These are phyloP conservation scores for Enteromius viviparus DNA, from an alignment of 2,797 vertebrate genomes.

Conservation along the genomic window DNA sequence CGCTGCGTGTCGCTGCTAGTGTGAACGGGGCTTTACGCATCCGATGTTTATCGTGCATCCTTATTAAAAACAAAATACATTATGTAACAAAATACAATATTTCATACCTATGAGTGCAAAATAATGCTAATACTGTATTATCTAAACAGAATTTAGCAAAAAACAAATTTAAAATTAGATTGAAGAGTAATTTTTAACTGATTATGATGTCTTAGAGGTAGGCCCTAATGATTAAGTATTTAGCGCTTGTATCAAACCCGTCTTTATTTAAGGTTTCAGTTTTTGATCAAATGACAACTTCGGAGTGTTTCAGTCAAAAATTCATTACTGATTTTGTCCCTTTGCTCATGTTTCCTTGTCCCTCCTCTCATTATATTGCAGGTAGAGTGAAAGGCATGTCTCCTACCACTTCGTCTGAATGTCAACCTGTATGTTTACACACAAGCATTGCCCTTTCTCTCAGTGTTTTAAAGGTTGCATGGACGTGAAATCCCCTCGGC, in stretches of 20 bases:
- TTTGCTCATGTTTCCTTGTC: neutral
- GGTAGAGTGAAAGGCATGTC: neutral
- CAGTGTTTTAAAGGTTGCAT: neutral
- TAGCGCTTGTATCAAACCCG: neutral
- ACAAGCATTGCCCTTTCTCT: neutral
- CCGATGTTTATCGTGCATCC: too few relatives aligned
- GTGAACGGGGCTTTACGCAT: too few relatives aligned
- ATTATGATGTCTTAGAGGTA: too few relatives aligned
- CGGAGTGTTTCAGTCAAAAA: neutral
- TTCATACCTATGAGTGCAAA: too few relatives aligned
- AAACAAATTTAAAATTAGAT: too few relatives aligned
- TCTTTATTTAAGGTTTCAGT: neutral
- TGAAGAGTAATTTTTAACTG: too few relatives aligned
- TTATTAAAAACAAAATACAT: too few relatives aligned
- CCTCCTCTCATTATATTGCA: neutral
- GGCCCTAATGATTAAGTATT: too few relatives aligned
- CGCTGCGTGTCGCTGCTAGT: too few relatives aligned
- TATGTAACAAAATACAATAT: too few relatives aligned
- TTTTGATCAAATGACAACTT: neutral
- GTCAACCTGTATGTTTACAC: constrained; percentile 9
- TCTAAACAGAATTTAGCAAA: too few relatives aligned
- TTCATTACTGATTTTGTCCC: neutral
- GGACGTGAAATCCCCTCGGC: neutral
- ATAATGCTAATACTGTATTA: too few relatives aligned
- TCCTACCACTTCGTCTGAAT: neutral